Evolutionary conservation across 2,888 invertebrate species (phyloP).

Genomic region (Ormyrus pomaceus): DNA sequence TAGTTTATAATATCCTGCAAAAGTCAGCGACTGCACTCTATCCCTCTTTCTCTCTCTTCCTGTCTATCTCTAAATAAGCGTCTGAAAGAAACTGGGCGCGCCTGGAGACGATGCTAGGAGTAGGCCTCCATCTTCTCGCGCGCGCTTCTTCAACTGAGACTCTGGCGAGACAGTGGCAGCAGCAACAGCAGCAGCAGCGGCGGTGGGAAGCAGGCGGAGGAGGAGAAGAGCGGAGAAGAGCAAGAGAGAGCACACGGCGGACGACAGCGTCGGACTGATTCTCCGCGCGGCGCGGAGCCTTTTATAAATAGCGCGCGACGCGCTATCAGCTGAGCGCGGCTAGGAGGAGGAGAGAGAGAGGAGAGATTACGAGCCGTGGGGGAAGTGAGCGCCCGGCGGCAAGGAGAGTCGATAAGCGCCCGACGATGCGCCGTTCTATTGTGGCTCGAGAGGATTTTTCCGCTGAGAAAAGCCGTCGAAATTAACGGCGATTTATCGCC

Average conservation of each 20-base stretch:
- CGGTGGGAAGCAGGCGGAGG: not conserved
- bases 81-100: too few relatives aligned
- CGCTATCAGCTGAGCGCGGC: slow-evolving; percentile 27
- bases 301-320: slow-evolving; percentile 48
- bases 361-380: not conserved
- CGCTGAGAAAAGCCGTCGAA: not conserved
- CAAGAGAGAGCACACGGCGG: not conserved
- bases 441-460: slow-evolving; percentile 5
- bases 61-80: not conserved
- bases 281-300: not conserved
- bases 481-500: not conserved
- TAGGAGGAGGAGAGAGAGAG: not conserved
- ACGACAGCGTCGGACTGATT: slow-evolving; percentile 40
- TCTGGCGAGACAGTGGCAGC: not conserved
- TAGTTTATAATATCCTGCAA: not conserved
- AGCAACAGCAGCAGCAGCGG: not conserved
- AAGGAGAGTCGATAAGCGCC: not conserved
- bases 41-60: not conserved
- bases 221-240: not conserved
- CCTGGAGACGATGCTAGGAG: slow-evolving; percentile 58
- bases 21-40: too few relatives aligned
- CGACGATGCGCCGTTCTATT: slow-evolving; percentile 6
- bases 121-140: slow-evolving; percentile 45
- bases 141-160: not conserved
- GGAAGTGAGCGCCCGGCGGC: not conserved